Evolutionary conservation across 2,797 vertebrate species (phyloP).

Genomic region (Furcifer pardalis): DNA sequence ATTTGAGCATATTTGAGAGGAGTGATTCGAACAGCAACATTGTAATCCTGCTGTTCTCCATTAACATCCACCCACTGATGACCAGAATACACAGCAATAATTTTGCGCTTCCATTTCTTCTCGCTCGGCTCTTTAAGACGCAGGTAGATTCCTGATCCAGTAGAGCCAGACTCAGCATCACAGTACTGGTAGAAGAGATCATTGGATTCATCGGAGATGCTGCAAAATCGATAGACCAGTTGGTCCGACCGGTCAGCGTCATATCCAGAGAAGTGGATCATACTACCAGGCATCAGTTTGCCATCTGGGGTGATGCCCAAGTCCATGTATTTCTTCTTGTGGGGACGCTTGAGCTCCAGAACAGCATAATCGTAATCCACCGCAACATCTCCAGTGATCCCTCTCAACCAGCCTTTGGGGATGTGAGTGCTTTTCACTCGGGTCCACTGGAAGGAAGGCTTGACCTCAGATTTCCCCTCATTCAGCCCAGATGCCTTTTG

Average conservation of each 20-base stretch:
- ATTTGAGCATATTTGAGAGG: constrained; percentile 96
- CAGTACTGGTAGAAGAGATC: constrained; percentile 96
- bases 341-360: constrained; percentile 90
- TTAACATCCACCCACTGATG: constrained; percentile 94
- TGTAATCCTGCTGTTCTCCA: constrained; percentile 92
- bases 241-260: constrained; percentile 89
- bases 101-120: constrained; percentile 93
- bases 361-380: constrained; percentile 95
- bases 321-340: constrained; percentile 91
- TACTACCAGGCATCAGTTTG: constrained; percentile 87
- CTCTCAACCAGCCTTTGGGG: constrained; percentile 93
- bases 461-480: constrained; percentile 61
- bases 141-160: constrained; percentile 94
- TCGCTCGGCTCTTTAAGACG: constrained; percentile 90
- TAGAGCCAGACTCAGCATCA: constrained; percentile 92
- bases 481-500: constrained; percentile 54
- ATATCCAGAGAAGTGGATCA: constrained; percentile 97
- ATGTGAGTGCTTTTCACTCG: constrained; percentile 92
- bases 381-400: constrained; percentile 76
- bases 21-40: constrained; percentile 95
- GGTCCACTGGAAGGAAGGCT: constrained; percentile 92
- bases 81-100: constrained; percentile 92
- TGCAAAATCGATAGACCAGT: constrained; percentile 95
- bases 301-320: constrained; percentile 89
- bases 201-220: constrained; percentile 90